Evolutionary conservation across 2,113 vertebrate species (phyloP).

Genomic region (Euleptes europaea): DNA sequence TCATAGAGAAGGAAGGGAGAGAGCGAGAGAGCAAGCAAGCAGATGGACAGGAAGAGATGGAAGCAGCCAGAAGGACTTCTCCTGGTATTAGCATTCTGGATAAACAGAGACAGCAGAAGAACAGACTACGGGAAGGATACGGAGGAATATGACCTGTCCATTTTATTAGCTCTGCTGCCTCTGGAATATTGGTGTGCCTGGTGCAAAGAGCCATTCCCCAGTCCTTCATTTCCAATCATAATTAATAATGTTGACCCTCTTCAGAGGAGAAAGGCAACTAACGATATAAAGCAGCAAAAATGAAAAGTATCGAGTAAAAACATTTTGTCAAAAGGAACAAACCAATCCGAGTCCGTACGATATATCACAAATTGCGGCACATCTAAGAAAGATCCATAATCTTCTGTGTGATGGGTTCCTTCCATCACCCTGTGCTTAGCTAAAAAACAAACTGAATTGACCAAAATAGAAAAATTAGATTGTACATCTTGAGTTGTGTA

Average conservation of each 20-base stretch:
- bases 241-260: background rate
- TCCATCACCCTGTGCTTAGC: slow-evolving; percentile 42
- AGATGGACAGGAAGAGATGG: too few relatives aligned
- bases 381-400: slow-evolving; percentile 28
- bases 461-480: slow-evolving; percentile 28
- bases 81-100: too few relatives aligned
- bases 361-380: slow-evolving; percentile 53
- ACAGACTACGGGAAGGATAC: too few relatives aligned
- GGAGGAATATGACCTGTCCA: too few relatives aligned
- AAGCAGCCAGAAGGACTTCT: too few relatives aligned
- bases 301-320: background rate
- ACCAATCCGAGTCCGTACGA: slow-evolving; percentile 16
- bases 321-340: slow-evolving; percentile 15
- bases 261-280: background rate
- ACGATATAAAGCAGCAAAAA: background rate
- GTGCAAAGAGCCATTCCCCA: too few relatives aligned
- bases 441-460: slow-evolving; percentile 50
- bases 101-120: too few relatives aligned
- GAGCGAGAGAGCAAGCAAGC: too few relatives aligned
- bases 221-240: too few relatives aligned
- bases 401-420: slow-evolving; percentile 18
- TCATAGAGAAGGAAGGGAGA: too few relatives aligned
- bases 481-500: slow-evolving; percentile 36
- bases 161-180: too few relatives aligned
- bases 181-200: too few relatives aligned